Evolutionary conservation across 2,797 vertebrate species (phyloP), one percentile per base, ranked within the genome.

Genomic region (Urophycis tenuis): DNA sequence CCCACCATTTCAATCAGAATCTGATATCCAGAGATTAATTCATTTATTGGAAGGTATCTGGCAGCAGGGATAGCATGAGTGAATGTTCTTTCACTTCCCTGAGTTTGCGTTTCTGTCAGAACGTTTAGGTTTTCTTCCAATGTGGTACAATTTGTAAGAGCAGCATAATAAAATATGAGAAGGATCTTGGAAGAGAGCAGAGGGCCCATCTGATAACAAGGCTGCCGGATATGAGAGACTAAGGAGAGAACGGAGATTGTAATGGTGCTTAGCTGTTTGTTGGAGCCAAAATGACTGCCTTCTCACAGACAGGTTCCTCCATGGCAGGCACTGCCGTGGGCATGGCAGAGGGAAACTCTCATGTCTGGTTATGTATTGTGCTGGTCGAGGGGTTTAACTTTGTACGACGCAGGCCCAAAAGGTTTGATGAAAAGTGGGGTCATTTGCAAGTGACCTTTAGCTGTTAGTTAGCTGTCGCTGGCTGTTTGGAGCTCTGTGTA

Each of bases 401-500:
- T 80, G 81, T 87, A 77, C 75, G 79, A 76, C 79, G 70, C 81
- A 39, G 78, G 82, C 83, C 86, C 87, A 81, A 85, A 84, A 89
- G 78, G 81, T 86, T 85, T 84, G 85, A 81, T 87, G 78, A 81
- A 88, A 87, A 80, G 75, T 80, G 85, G 80, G 70, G 80, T 83
- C 82, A 82, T 85, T 87, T 82, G 76, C 80, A 34, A 34, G 74
- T 85, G 87, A 85, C 84, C 87, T 90, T 86, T 83, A 64, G 75
- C 86, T 70, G 34, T 82, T 86, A 74, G 84, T 82, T 85, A 82
- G 83, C 85, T 78, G 78, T 84, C 69, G 71, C 77, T 79, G 60
- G 71, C 87, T 88, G 82, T 90, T 91, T 89, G 80, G 81, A 89
- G 77, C 79, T 32, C 81, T 77, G 86, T 88, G 83, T 88, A 86